phyloP scores from a whole-genome alignment of 2,797 vertebrate species.

The Meda fulgida region DNA sequence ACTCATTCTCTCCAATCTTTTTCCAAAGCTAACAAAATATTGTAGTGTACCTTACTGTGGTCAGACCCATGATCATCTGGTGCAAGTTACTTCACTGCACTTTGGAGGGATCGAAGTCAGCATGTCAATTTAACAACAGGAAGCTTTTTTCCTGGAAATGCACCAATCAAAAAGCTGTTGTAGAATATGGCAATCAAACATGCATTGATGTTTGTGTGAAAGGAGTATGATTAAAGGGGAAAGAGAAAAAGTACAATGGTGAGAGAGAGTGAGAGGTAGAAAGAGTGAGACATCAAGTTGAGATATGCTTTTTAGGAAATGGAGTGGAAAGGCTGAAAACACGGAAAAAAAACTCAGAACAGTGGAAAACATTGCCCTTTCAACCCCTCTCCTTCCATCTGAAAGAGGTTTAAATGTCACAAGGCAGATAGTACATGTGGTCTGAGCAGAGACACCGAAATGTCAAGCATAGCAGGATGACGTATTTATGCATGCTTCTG shows the following conservation, averaged over 20 bases:
- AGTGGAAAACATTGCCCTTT: constrained; percentile 33
- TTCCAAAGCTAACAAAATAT: background rate
- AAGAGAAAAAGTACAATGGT: constrained; percentile 5
- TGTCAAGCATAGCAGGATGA: constrained; percentile 73
- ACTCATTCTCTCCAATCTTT: background rate
- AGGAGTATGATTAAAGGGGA: constrained; percentile 20
- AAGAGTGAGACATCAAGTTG: background rate
- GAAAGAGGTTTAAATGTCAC: constrained; percentile 72
- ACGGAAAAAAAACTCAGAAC: constrained; percentile 17
- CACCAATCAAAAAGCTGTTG: constrained; percentile 17
- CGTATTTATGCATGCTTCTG: constrained; percentile 37
- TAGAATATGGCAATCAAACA: constrained; percentile 38
- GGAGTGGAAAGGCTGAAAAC: constrained; percentile 34
- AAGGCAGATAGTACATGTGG: constrained; percentile 70
- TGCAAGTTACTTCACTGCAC: constrained; percentile 5
- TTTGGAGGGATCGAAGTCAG: constrained; percentile 14
- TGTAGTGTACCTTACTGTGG: background rate
- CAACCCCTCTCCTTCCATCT: constrained; percentile 39
- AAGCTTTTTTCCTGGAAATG: constrained; percentile 11
- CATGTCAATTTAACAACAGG: constrained; percentile 33
- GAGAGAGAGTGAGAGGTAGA: background rate
- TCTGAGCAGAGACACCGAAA: constrained; percentile 69
- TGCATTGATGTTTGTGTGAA: constrained; percentile 51
- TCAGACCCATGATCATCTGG: background rate
- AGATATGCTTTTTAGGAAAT: constrained; percentile 29